Conservation (phyloP, 2,888 invertebrate species). For the Melanotus villosus region DNA sequence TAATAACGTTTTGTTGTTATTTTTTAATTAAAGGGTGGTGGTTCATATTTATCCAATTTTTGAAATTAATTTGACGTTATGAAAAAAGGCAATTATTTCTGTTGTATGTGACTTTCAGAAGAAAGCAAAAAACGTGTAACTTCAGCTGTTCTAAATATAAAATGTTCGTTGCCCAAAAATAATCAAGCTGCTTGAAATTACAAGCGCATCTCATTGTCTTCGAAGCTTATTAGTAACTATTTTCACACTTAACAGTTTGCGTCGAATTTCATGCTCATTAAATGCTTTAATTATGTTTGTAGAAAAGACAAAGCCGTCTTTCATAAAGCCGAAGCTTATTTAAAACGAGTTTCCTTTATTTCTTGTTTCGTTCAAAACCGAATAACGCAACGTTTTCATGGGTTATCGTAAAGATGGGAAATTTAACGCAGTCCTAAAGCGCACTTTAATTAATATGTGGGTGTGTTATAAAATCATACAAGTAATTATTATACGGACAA, state of each 20-base stretch:
- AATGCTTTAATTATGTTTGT: constrained; percentile 35
- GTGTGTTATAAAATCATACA: neutral
- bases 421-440: neutral
- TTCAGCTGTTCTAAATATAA: no score
- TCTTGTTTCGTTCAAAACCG: neutral
- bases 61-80: no score
- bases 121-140: no score
- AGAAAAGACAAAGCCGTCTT: constrained; percentile 21
- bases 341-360: neutral
- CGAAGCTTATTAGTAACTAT: constrained; percentile 26
- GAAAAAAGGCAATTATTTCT: no score
- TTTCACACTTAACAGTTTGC: constrained; percentile 32
- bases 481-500: constrained; percentile 11
- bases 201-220: constrained; percentile 7
- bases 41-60: no score
- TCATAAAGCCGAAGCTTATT: constrained; percentile 3
- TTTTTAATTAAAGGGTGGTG: no score
- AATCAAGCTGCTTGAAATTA: no score
- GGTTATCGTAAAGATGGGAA: neutral
- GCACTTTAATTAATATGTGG: neutral
- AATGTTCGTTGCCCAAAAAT: no score
- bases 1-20: no score
- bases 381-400: no score
- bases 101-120: no score
- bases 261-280: constrained; percentile 38